phyloP scores from a whole-genome alignment of 64 coral and sea anemone genomes.

The Montipora cactus region DNA sequence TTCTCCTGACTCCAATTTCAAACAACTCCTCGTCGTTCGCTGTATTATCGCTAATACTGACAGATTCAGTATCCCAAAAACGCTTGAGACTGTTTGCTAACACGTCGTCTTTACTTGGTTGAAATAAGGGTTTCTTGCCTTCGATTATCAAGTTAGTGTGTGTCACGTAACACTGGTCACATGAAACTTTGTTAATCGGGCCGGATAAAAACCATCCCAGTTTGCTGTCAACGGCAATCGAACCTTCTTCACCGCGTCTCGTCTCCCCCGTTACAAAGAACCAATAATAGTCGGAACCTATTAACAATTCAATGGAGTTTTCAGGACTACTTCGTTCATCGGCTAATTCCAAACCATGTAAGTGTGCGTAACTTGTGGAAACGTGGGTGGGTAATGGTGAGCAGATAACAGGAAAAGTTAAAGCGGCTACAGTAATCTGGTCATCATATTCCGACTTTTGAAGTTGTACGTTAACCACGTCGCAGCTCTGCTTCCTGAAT shows the following conservation, averaged over 20 bases:
- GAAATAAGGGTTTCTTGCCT: background rate
- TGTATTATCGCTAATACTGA: background rate
- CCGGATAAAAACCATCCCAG: conserved; percentile 48
- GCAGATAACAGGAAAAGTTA: conserved; percentile 49
- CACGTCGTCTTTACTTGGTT: conserved; percentile 7
- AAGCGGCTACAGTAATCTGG: background rate
- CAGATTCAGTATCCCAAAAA: conserved; percentile 42
- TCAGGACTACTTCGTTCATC: background rate
- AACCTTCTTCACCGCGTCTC: background rate
- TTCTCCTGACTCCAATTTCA: conserved; percentile 8
- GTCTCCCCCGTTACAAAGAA: background rate
- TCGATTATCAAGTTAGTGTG: conserved; percentile 44
- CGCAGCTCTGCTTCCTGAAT: conserved; percentile 29
- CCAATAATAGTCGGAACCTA: conserved; percentile 46
- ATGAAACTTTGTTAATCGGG: background rate
- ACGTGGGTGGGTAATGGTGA: conserved; percentile 18
- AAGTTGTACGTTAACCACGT: conserved; percentile 4
- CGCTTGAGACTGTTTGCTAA: conserved; percentile 1
- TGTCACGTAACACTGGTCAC: background rate
- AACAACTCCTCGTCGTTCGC: background rate
- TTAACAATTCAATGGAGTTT: conserved; percentile 32
- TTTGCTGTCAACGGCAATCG: conserved; percentile 28
- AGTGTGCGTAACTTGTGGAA: conserved; percentile 12
- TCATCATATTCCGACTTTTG: conserved; percentile 2
- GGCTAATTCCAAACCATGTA: conserved; percentile 45